Evolutionary conservation across 2,888 invertebrate species (phyloP), one percentile per base, ranked within the genome.

Genomic region (Erynnis tages): DNA sequence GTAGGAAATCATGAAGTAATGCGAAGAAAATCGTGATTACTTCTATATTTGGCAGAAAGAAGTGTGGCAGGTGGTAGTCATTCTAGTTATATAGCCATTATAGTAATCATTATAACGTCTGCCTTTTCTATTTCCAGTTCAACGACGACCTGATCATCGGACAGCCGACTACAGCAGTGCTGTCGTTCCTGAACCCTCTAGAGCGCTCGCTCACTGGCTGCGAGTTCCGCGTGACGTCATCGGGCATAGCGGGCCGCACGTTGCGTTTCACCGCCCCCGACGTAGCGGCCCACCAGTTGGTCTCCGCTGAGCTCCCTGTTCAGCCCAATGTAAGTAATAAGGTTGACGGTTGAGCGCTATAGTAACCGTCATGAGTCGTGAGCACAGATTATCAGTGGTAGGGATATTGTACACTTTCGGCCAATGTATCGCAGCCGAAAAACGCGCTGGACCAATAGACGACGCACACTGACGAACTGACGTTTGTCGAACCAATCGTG

Each of bases 141-240:
- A 91, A 92, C 54, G 91, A 90, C n/a, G 91, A 92, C 61, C 87
- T 93, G 1, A 75, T 91, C 4, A 76, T 93, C 6, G 91, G 90
- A 2, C 81, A 90, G 69, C 87, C 92, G 3, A 73, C 91, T 2
- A 80, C 82, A 0, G 90, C 92, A 0, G 84, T 83, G 1, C 81
- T 94, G 10, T 90, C 92, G 1, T 93, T 96, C 68, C 86, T 79
- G 38, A 96, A 96, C 80, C 96, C 96, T 0, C 73, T 96, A 60
- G 91, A 93, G 50, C 87, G 79, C 11, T 60, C 73, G 0, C 79
- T 96, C 38, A 93, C 93, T 0, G 86, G 91, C 5, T 94, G 95
- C 70, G 91, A 91, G 69, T 93, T 95, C 73, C 91, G 92, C 35
- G 84, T 95, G 59, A 93, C 94, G 54, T 94, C 94, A 0, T 91